Evolutionary conservation across 1,140 invertebrate genomes (phyloP), one percentile per base, ranked within the genome.

Genomic region (Rhopalosiphum padi): DNA sequence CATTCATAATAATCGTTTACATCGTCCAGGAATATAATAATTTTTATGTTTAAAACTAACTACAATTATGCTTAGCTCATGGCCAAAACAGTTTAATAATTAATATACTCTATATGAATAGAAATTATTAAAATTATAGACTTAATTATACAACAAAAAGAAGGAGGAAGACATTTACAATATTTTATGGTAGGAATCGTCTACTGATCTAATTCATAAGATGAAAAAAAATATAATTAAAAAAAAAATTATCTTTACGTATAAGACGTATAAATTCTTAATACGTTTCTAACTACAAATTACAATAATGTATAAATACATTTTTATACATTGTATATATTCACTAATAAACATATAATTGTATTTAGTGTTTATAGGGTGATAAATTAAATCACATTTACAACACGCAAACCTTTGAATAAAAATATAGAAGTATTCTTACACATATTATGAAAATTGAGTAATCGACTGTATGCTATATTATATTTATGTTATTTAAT

Each of bases 121-220:
- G 21, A 37, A n/a, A 77, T 77, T 23, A 37, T 89, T 37, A 89
- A 55, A 89, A 25, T 37, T 55, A 89, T 89, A 53, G 37, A 41
- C 4, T 53, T 37, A 55, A 41, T 89, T 25, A 89, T 37, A 23
- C 5, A 55, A 89, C 23, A 53, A 89, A 89, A 53, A 89, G 9
- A 55, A 89, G 37, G 35, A 89, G 88, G 88, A 89, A 89, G 88
- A 89, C 88, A 55, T 48, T n/a, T 87, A 85, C 23, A 89, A 23
- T 37, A 25, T 41, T 55, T 37, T 25, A 89, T 41, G 46, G 51
- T 35, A 41, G 35, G 37, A 55, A 55, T 55, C 8, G 1, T 89
- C 87, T 37, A 53, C 35, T 35, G n/a, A 55, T 41, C 35, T 55
- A 53, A 55, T 48, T 53, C 18, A 37, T 37, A 41, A 89, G 35